Base-by-base conservation (phyloP, 1,140 invertebrate genomes). In the Heliconius congener region DNA sequence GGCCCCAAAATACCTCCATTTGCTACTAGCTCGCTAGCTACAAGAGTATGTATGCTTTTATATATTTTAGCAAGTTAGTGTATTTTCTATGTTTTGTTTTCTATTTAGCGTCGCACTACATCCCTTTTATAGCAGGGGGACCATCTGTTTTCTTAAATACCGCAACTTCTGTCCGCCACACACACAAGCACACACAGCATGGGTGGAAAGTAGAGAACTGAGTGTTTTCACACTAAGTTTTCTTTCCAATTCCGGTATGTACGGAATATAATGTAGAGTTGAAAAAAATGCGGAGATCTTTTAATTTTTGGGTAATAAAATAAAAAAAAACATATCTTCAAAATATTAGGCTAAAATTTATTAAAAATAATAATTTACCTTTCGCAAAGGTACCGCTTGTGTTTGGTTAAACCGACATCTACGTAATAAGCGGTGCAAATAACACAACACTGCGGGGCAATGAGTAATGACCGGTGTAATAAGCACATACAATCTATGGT, bases 391-490 rank as follows among this genome's bases (percentile, higher is more conserved):
- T 66, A 13, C 60, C 60, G 60, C 27, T 66, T 66, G 2, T 66
- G 30, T 66, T 66, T 66, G 60, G 60, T 66, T 66, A 76, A 19
- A 70, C 52, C 30, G 23, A 46, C 74, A 50, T 39, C 55, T 76
- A 71, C 42, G 74, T 46, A 76, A 76, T 76, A 50, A 76, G 74
- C 74, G 74, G 60, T 71, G 71, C 74, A 76, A 76, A 76, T 76
- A 76, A 70, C 66, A 66, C 57, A 76, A 42, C 42, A 23, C 27
- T 66, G 60, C 27, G 13, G 23, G 60, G 23, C 60, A 66, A 66
- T 66, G 60, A 70, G 57, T 71, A 76, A 76, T 76, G 74, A 50
- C 60, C 13, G 74, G 74, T 39, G 74, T 76, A 23, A 23, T 57
- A 5, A 27, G 60, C 27, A 66, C 57, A 76, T 60, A 60, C 74